These are phyloP conservation scores for Pyralis farinalis DNA, from an alignment of 2,888 invertebrate genomes.

Conservation along the genomic window DNA sequence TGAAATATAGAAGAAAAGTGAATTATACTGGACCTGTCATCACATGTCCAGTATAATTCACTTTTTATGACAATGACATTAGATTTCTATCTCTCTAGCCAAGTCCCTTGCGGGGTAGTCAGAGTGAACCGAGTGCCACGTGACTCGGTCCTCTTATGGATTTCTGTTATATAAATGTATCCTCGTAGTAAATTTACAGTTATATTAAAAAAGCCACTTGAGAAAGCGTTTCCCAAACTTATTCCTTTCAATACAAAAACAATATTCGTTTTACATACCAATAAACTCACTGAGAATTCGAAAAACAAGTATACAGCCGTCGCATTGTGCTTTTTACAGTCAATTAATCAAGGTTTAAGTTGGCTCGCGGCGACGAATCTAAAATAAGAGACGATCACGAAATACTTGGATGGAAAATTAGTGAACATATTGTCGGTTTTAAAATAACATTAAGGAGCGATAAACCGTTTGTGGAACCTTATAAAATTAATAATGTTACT, in stretches of 20 bases:
- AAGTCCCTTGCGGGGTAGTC: no score
- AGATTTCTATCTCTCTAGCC: no score
- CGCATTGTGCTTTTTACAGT: constrained; percentile 56
- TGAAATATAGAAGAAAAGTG: no score
- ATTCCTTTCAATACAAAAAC: constrained; percentile 7
- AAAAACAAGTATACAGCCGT: constrained; percentile 46
- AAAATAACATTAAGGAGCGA: constrained; percentile 72
- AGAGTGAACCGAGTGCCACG: no score
- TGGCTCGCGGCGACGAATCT: constrained; percentile 38
- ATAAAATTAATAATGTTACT: constrained; percentile 61
- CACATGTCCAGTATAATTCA: no score
- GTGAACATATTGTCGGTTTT: constrained; percentile 62
- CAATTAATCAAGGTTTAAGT: constrained; percentile 56
- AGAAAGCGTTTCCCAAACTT: no score
- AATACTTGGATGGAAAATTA: constrained; percentile 34
- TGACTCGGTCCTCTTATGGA: no score
- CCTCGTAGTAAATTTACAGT: no score
- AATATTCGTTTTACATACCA: constrained; percentile 46
- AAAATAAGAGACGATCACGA: constrained; percentile 45
- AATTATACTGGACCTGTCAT: no score
- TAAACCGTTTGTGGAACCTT: constrained; percentile 65
- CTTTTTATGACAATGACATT: no score
- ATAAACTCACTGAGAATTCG: constrained; percentile 45
- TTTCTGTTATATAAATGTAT: no score
- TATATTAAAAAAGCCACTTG: no score